A percentile compares a stretch with the other conserved stretches of the same genome.
Conservation (phyloP, 2,113 vertebrate genomes). For the Enhydra lutris region DNA sequence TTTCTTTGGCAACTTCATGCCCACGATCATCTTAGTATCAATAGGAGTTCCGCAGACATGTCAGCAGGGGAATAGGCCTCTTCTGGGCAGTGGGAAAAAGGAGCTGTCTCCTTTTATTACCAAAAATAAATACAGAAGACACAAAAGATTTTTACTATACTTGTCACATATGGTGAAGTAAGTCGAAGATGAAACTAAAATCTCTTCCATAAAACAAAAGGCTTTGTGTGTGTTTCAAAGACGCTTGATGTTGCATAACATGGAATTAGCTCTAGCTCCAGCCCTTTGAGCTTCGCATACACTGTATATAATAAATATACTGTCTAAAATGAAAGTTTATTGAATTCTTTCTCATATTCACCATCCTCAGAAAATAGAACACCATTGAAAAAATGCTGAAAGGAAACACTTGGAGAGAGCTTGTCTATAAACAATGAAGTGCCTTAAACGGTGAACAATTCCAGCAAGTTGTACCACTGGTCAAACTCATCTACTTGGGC, state of each 20-base stretch:
- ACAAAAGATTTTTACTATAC: slow-evolving; percentile 56
- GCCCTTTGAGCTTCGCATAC: background rate
- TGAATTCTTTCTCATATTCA: slow-evolving; percentile 18
- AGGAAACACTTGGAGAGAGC: slow-evolving; percentile 7
- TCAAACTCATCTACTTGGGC: background rate
- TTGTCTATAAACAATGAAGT: slow-evolving; percentile 26
- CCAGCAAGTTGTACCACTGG: background rate
- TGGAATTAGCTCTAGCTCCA: slow-evolving; percentile 27
- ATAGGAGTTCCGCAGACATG: background rate
- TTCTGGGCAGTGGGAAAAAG: slow-evolving; percentile 33
- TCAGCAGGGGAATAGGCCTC: slow-evolving; percentile 41
- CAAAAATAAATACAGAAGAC: slow-evolving; percentile 60
- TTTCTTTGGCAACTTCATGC: slow-evolving; percentile 47
- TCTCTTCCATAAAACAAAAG: slow-evolving; percentile 39
- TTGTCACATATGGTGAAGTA: slow-evolving; percentile 38
- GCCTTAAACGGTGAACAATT: slow-evolving; percentile 6
- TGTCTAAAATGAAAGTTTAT: slow-evolving; percentile 45
- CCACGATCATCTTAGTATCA: slow-evolving; percentile 30
- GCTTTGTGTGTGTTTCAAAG: slow-evolving; percentile 60
- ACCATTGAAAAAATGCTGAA: background rate
- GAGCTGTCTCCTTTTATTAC: slow-evolving; percentile 57
- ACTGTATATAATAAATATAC: background rate
- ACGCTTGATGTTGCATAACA: slow-evolving; percentile 39
- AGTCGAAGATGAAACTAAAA: slow-evolving; percentile 52
- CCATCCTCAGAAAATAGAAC: slow-evolving; percentile 11